A percentile compares a stretch with the other conserved stretches of the same genome.
Evolutionary conservation across 2,888 invertebrate species (phyloP).

Genomic region (Leuctra nigra): DNA sequence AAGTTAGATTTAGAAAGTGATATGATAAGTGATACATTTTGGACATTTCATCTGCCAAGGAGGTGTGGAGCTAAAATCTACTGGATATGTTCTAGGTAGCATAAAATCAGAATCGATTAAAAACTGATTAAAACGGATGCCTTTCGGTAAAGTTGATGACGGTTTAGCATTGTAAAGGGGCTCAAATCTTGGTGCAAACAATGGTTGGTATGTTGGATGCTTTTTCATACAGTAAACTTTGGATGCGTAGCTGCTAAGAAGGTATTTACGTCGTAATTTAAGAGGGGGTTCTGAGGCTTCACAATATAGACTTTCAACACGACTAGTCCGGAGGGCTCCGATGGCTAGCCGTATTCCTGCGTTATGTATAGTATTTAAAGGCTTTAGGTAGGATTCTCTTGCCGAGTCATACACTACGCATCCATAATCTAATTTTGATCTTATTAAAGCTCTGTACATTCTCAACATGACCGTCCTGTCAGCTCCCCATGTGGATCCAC

Average conservation of each 20-base stretch:
- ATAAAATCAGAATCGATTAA: background rate
- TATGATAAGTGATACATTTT: no score
- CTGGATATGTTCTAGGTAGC: background rate
- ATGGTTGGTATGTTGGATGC: slow-evolving; percentile 4
- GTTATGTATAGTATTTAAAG: no score
- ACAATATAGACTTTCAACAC: slow-evolving; percentile 1
- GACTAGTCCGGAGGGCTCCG: slow-evolving; percentile 17
- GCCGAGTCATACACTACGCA: no score
- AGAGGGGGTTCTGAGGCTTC: background rate
- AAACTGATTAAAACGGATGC: background rate
- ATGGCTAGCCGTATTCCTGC: no score
- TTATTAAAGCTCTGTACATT: slow-evolving; percentile 8
- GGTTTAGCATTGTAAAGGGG: background rate
- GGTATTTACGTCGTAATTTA: background rate
- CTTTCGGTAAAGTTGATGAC: background rate
- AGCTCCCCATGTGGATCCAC: no score
- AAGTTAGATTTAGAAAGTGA: no score
- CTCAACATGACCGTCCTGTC: no score
- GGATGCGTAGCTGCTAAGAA: background rate
- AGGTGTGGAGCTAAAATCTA: background rate
- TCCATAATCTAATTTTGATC: slow-evolving; percentile 1
- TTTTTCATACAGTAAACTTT: slow-evolving; percentile 6
- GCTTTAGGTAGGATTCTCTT: no score
- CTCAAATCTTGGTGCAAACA: background rate
- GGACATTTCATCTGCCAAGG: no score